Conservation (phyloP, 2,113 vertebrate species). For the Hystrix cristata region DNA sequence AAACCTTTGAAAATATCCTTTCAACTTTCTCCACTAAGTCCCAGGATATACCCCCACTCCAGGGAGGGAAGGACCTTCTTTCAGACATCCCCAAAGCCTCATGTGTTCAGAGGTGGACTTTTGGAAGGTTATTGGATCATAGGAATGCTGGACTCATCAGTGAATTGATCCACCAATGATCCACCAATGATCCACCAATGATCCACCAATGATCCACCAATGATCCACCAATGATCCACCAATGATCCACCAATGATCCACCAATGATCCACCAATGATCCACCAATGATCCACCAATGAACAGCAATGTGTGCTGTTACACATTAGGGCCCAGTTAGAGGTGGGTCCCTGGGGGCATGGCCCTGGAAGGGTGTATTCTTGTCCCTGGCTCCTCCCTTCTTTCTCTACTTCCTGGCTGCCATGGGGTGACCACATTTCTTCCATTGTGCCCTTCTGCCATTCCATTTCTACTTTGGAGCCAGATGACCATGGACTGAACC, state of each 20-base stretch:
- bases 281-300: background rate
- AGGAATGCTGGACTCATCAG: background rate
- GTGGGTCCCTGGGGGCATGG: background rate
- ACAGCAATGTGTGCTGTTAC: background rate
- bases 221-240: background rate
- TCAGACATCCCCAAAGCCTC: background rate
- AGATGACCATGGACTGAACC: background rate
- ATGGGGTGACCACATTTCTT: background rate
- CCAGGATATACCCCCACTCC: background rate
- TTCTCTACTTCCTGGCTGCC: background rate
- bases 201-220: background rate
- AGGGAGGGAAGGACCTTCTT: background rate
- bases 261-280: background rate
- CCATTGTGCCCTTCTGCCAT: background rate
- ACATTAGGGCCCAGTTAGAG: background rate
- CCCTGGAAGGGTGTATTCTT: background rate
- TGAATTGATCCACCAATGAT: background rate
- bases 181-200: background rate
- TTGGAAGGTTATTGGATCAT: background rate
- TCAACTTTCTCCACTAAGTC: too few species aligned
- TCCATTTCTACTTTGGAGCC: background rate
- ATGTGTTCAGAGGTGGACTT: background rate
- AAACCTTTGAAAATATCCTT: too few species aligned
- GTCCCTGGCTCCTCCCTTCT: background rate
- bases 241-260: background rate